phyloP scores from a whole-genome alignment of 1,140 invertebrate species.

The Homalodisca vitripennis region DNA sequence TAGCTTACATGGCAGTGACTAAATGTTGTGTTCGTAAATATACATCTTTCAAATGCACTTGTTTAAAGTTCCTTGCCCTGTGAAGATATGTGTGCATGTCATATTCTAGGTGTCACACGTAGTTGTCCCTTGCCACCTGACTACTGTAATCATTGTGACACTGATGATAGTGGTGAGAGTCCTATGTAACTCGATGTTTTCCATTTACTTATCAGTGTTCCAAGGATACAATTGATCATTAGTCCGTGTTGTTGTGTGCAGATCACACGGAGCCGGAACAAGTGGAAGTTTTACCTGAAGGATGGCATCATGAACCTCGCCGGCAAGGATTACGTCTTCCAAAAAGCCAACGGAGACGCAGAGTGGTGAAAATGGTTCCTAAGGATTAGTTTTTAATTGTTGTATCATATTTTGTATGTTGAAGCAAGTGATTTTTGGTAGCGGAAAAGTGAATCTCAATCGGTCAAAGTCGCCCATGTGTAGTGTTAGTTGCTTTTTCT shows the following conservation, averaged over 20 bases:
- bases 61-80: too few species aligned
- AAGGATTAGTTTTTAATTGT: slow-evolving; percentile 4
- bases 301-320: slow-evolving; percentile 99
- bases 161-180: too few species aligned
- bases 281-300: slow-evolving; percentile 99
- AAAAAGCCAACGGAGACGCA: slow-evolving; percentile 97
- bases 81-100: too few species aligned
- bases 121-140: too few species aligned
- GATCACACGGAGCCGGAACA: slow-evolving; percentile 95
- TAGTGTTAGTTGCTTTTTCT: background rate
- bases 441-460: slow-evolving; percentile 8
- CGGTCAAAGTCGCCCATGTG: background rate
- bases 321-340: slow-evolving; percentile 98
- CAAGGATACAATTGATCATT: too few species aligned
- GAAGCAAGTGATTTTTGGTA: background rate
- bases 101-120: too few species aligned
- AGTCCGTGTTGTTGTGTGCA: slow-evolving; percentile 51
- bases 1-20: too few species aligned
- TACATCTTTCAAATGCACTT: too few species aligned
- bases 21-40: too few species aligned
- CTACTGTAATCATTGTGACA: too few species aligned
- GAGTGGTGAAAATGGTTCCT: slow-evolving; percentile 76
- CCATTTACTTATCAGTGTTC: too few species aligned
- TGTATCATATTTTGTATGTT: slow-evolving; percentile 16
- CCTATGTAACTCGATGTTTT: too few species aligned